A percentile compares a stretch with the other conserved stretches of the same genome.
These are phyloP conservation scores for Hydrolagus affinis DNA, from an alignment of 2,113 vertebrate genomes.

Conservation along the genomic window DNA sequence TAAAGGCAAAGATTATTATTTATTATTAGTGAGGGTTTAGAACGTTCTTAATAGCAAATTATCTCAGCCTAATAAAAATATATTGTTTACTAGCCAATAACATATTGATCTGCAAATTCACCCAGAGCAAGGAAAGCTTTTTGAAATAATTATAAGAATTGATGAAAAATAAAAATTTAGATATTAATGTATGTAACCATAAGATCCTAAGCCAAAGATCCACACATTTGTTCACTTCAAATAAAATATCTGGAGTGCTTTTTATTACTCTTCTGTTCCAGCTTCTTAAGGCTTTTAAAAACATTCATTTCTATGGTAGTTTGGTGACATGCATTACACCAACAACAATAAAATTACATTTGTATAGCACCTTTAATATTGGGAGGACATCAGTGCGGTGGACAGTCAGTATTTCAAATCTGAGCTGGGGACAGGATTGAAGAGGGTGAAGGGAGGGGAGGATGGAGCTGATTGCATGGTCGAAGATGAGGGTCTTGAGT, in stretches of 20 bases:
- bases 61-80: neutral
- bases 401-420: too few relatives aligned
- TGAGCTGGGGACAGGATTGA: too few relatives aligned
- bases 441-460: too few relatives aligned
- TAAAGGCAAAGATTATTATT: too few relatives aligned
- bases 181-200: neutral
- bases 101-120: neutral
- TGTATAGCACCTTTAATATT: too few relatives aligned
- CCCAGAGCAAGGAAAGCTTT: constrained; percentile 22
- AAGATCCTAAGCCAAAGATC: neutral
- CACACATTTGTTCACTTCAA: neutral
- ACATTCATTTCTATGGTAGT: too few relatives aligned
- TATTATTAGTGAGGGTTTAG: neutral
- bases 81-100: constrained; percentile 17
- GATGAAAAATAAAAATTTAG: constrained; percentile 30
- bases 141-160: constrained; percentile 19
- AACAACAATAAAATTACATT: too few relatives aligned
- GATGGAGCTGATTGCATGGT: too few relatives aligned
- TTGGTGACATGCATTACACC: too few relatives aligned
- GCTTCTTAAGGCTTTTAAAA: neutral
- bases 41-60: constrained; percentile 2
- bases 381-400: too few relatives aligned
- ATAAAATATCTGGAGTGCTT: neutral
- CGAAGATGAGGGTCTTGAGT: too few relatives aligned
- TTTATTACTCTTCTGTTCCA: neutral